phyloP scores from a whole-genome alignment of 2,888 invertebrate species.

The Ichneumoninae sp. region DNA sequence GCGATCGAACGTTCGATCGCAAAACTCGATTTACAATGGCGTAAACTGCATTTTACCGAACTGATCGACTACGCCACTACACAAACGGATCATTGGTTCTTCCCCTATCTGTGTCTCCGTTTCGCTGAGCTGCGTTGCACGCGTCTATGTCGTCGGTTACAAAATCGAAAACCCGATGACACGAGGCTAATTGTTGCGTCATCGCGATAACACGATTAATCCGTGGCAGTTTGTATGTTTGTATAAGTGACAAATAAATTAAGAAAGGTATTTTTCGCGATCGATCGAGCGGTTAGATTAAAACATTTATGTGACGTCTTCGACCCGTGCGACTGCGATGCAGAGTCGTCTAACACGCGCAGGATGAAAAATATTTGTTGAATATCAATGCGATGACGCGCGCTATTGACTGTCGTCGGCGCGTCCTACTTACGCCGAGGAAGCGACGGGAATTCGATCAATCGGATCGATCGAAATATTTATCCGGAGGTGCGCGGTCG shows the following conservation, averaged over 20 bases:
- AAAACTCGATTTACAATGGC: slow-evolving; percentile 4
- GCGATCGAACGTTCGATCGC: slow-evolving; percentile 35
- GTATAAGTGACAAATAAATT: not conserved
- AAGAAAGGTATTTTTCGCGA: not conserved
- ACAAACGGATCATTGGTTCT: not conserved
- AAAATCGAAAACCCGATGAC: slow-evolving; percentile 25
- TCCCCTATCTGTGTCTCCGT: not conserved
- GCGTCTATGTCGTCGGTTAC: not conserved
- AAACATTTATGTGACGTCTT: slow-evolving; percentile 2
- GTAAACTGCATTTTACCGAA: slow-evolving; percentile 20
- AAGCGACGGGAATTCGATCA: slow-evolving; percentile 5
- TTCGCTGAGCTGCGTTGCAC: not conserved
- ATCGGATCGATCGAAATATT: slow-evolving; percentile 5
- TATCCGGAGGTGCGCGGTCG: not conserved
- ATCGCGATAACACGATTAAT: slow-evolving; percentile 23
- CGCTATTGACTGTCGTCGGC: not conserved
- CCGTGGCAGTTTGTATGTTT: not conserved
- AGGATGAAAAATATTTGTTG: slow-evolving; percentile 2
- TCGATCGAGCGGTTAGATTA: not conserved
- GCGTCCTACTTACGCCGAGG: not conserved
- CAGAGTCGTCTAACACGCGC: not conserved
- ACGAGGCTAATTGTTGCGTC: slow-evolving; percentile 37
- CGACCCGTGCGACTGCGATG: not conserved
- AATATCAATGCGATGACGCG: not conserved
- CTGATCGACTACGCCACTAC: slow-evolving; percentile 4